phyloP scores from a whole-genome alignment of 2,888 invertebrate genomes.

The Hipparchia semele region DNA sequence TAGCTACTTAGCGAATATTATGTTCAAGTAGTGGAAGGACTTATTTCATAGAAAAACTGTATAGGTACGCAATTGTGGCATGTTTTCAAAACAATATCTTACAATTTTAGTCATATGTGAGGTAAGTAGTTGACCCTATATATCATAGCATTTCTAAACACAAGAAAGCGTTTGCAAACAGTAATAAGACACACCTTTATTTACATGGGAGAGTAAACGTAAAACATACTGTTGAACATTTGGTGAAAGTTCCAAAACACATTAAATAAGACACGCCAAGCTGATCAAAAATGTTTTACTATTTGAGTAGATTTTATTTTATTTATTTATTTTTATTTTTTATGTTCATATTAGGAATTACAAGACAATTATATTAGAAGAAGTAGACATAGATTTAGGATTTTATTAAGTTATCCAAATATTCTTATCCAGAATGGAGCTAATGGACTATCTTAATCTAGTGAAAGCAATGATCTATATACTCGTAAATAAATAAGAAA shows the following conservation, averaged over 20 bases:
- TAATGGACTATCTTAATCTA: too few species aligned
- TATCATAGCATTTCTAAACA: not conserved
- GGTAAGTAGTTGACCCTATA: not conserved
- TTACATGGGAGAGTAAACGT: not conserved
- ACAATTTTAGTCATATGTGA: not conserved
- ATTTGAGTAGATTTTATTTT: not conserved
- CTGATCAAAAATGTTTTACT: not conserved
- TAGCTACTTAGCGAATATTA: too few species aligned
- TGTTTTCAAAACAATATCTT: not conserved
- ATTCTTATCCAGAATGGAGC: too few species aligned
- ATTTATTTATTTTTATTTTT: too few species aligned
- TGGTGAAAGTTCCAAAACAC: not conserved
- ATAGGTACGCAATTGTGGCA: not conserved
- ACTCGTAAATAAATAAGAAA: not conserved
- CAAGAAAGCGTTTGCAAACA: not conserved
- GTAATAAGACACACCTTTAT: slow-evolving; percentile 11
- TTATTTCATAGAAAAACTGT: too few species aligned
- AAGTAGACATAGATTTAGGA: too few species aligned
- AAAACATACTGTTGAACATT: not conserved
- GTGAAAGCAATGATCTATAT: not conserved
- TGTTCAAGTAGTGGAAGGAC: too few species aligned
- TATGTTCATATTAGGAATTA: too few species aligned
- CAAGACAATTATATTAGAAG: too few species aligned
- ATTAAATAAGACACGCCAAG: not conserved
- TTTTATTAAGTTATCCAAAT: too few species aligned